A percentile compares a stretch with the other conserved stretches of the same genome.
Evolutionary conservation across 2,888 invertebrate species (phyloP).

Genomic region (Plebejus argus): DNA sequence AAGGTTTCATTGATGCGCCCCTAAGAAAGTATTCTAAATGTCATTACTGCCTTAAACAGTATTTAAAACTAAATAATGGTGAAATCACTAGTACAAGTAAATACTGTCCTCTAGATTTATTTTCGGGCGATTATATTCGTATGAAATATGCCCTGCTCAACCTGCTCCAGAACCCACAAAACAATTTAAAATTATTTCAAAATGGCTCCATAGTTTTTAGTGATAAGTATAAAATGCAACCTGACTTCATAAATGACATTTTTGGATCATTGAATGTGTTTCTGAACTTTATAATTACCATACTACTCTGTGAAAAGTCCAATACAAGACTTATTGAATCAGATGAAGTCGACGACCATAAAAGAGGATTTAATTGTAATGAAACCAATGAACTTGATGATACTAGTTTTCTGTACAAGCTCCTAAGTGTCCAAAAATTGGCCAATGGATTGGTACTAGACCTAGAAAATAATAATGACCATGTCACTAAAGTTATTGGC

Average conservation of each 20-base stretch:
- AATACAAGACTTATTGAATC: constrained; percentile 41
- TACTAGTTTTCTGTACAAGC: constrained; percentile 52
- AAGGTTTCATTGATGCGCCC: constrained; percentile 77
- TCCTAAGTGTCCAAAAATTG: constrained; percentile 60
- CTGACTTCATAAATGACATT: constrained; percentile 49
- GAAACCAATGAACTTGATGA: constrained; percentile 44
- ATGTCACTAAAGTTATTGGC: constrained; percentile 55
- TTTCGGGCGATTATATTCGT: constrained; percentile 80
- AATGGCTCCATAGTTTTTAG: constrained; percentile 56
- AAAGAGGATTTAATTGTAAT: constrained; percentile 46
- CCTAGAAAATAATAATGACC: constrained; percentile 44
- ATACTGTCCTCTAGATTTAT: constrained; percentile 87
- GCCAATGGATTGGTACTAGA: constrained; percentile 48
- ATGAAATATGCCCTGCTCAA: constrained; percentile 78
- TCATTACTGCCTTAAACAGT: constrained; percentile 81
- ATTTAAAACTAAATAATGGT: constrained; percentile 75
- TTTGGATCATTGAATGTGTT: constrained; percentile 54
- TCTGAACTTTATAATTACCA: constrained; percentile 58
- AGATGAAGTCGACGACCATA: constrained; percentile 32
- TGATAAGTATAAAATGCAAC: constrained; percentile 51
- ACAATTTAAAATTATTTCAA: constrained; percentile 83
- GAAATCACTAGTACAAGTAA: constrained; percentile 75
- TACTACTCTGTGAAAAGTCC: constrained; percentile 50
- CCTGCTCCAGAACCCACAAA: constrained; percentile 81
- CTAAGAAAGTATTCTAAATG: constrained; percentile 68